These are phyloP conservation scores for Trissolcus brochymenae DNA, from an alignment of 2,888 invertebrate genomes.

Conservation along the genomic window DNA sequence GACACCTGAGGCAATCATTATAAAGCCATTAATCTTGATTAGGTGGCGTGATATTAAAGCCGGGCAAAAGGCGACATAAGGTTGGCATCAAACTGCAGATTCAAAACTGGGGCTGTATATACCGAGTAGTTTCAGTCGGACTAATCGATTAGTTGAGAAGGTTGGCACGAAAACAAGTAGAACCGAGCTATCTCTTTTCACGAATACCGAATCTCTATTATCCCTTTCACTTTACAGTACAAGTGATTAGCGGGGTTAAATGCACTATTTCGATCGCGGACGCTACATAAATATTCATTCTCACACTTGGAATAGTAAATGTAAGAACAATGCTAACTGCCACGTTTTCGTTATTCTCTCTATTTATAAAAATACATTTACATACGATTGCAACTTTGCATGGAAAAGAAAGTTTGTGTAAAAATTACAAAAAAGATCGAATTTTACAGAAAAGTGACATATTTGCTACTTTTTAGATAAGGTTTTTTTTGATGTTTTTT, in stretches of 20 bases:
- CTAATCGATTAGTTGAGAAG: slow-evolving; percentile 53
- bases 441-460: too few species aligned
- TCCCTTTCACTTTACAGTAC: slow-evolving; percentile 39
- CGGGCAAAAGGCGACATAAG: slow-evolving; percentile 44
- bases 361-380: not conserved
- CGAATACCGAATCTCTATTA: slow-evolving; percentile 35
- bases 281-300: slow-evolving; percentile 46
- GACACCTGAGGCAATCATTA: slow-evolving; percentile 51
- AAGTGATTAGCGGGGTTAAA: slow-evolving; percentile 42
- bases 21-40: slow-evolving; percentile 54
- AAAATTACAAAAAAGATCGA: too few species aligned
- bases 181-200: slow-evolving; percentile 41
- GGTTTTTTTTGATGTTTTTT: too few species aligned
- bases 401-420: too few species aligned
- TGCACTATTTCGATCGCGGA: slow-evolving; percentile 37
- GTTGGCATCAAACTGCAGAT: slow-evolving; percentile 45
- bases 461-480: too few species aligned
- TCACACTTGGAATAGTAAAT: slow-evolving; percentile 35
- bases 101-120: slow-evolving; percentile 51
- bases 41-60: slow-evolving; percentile 34
- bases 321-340: slow-evolving; percentile 28
- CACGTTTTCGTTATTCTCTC: not conserved
- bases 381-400: too few species aligned
- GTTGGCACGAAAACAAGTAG: slow-evolving; percentile 53
- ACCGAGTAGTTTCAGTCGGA: slow-evolving; percentile 41